Percentiles rank a stretch among this genome's conserved stretches.
Conservation (phyloP, 2,113 vertebrate species). For the Hoplias malabaricus region DNA sequence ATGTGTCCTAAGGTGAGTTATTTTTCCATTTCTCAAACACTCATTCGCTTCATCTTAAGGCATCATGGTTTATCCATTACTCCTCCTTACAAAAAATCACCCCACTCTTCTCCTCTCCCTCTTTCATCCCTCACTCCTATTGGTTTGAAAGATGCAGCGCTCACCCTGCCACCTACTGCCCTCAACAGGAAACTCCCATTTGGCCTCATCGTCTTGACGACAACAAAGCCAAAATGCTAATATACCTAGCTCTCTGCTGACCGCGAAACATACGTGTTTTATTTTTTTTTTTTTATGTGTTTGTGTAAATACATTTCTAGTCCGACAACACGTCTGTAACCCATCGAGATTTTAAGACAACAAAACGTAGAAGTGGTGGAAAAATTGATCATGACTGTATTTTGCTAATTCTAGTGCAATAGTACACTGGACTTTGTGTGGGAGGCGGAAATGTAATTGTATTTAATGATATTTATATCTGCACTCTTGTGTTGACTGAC, state of each 20-base stretch:
- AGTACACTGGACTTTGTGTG: slow-evolving; percentile 48
- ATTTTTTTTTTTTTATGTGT: slow-evolving; percentile 42
- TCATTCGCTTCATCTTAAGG: slow-evolving; percentile 43
- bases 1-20: slow-evolving; percentile 14
- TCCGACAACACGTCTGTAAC: slow-evolving; percentile 52
- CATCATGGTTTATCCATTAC: slow-evolving; percentile 11
- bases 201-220: slow-evolving; percentile 47
- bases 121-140: slow-evolving; percentile 54
- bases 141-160: slow-evolving; percentile 54
- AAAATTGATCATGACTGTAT: slow-evolving; percentile 11
- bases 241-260: slow-evolving; percentile 67
- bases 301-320: slow-evolving; percentile 63
- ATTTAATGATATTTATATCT: slow-evolving; percentile 62
- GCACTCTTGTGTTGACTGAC: slow-evolving; percentile 56
- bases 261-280: slow-evolving; percentile 51
- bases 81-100: slow-evolving; percentile 40
- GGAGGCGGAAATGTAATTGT: slow-evolving; percentile 62
- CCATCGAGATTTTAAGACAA: slow-evolving; percentile 30
- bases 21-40: background rate
- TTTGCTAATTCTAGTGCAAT: slow-evolving; percentile 34
- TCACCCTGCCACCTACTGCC: slow-evolving; percentile 56
- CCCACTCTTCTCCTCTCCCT: slow-evolving; percentile 33
- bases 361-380: slow-evolving; percentile 7
- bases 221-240: slow-evolving; percentile 59
- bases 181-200: slow-evolving; percentile 48